These are phyloP conservation scores for Anagyrus pseudococci DNA, from an alignment of 2,888 invertebrate genomes.

Conservation along the genomic window DNA sequence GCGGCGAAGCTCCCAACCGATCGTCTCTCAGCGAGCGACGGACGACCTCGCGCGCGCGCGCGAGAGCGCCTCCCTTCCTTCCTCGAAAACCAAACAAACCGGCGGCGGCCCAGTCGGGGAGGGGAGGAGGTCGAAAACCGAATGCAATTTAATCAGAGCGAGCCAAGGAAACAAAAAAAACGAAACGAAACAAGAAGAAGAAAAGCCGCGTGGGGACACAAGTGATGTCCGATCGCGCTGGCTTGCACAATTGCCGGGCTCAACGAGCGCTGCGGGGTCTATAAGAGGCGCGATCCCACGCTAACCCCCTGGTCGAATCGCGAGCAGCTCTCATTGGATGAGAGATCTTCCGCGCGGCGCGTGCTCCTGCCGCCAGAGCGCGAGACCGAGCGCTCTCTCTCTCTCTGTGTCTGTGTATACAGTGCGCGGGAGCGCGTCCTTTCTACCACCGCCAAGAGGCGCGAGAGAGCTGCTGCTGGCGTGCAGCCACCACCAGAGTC, in stretches of 20 bases:
- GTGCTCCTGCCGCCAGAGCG: conserved; percentile 1
- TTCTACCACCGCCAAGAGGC: conserved; percentile 28
- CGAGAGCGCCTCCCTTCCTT: no score
- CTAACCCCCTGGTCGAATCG: conserved; percentile 22
- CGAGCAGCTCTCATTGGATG: conserved; percentile 35
- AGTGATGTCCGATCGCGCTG: not conserved
- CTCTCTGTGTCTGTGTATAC: not conserved
- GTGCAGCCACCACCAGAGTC: no score
- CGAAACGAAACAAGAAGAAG: no score
- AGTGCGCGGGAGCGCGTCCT: conserved; percentile 26
- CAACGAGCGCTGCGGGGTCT: conserved; percentile 29
- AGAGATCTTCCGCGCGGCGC: conserved; percentile 24
- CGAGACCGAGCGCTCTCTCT: no score
- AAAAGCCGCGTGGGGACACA: not conserved
- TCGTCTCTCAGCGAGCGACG: no score
- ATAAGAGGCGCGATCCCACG: conserved; percentile 38
- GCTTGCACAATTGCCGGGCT: conserved; percentile 41
- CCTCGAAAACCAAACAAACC: no score
- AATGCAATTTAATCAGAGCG: no score
- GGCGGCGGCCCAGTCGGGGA: no score
- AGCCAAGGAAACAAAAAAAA: no score
- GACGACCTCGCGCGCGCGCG: not conserved
- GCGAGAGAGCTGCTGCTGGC: no score
- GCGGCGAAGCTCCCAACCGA: no score
- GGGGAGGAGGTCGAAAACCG: no score